phyloP scores from a whole-genome alignment of 1,140 invertebrate genomes.

The Panulirus ornatus region DNA sequence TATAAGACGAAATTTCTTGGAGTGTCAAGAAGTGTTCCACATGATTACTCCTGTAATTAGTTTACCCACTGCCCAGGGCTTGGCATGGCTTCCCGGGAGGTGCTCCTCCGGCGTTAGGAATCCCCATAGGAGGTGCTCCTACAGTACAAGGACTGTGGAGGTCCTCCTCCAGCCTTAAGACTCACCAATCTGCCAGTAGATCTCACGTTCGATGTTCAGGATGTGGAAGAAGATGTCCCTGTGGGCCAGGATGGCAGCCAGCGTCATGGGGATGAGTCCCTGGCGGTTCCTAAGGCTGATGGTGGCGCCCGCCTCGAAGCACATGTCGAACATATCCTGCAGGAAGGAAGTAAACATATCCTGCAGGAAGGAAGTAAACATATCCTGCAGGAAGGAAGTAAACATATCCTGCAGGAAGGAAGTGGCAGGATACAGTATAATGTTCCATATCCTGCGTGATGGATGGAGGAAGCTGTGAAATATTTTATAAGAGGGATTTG shows the following conservation, averaged over 20 bases:
- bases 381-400: neutral
- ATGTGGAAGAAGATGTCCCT: conserved; percentile 98
- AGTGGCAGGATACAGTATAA: neutral
- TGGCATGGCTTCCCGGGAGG: no score
- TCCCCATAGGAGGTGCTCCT: no score
- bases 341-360: conserved; percentile 3
- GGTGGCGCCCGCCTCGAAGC: conserved; percentile 93
- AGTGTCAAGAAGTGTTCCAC: no score
- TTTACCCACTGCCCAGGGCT: no score
- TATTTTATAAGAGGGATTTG: no score
- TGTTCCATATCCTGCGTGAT: no score
- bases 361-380: conserved; percentile 3
- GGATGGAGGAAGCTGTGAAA: no score
- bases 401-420: neutral
- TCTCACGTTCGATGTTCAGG: conserved; percentile 94
- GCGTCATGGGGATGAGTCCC: conserved; percentile 93
- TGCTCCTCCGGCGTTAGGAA: no score
- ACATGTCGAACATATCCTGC: conserved; percentile 95
- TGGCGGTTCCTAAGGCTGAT: conserved; percentile 91
- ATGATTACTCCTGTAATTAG: conserved; percentile 75
- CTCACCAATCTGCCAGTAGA: conserved; percentile 95
- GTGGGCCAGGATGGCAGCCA: conserved; percentile 94
- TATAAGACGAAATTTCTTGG: no score
- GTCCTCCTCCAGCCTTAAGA: conserved; percentile 60
- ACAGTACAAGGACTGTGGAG: no score